Conservation (phyloP, 2,113 vertebrate genomes). For the Meriones unguiculatus region DNA sequence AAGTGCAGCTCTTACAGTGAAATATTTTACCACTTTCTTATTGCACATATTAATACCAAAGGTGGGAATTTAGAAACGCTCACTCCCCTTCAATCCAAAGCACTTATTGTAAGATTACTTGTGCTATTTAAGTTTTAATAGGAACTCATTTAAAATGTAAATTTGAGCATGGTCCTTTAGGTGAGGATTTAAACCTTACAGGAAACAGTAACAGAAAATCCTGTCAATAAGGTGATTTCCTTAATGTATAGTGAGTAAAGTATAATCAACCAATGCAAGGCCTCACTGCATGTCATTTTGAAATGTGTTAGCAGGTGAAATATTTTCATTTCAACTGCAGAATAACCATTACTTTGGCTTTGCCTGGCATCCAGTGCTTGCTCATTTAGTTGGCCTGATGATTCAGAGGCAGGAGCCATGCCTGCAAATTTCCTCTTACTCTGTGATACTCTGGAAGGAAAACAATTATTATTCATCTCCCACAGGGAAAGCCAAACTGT, state of each 20-base stretch:
- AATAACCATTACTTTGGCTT: slow-evolving; percentile 42
- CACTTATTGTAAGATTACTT: slow-evolving; percentile 7
- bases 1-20: background rate
- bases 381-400: slow-evolving; percentile 49
- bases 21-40: background rate
- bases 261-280: slow-evolving; percentile 1
- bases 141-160: slow-evolving; percentile 53
- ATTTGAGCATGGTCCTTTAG: slow-evolving; percentile 23
- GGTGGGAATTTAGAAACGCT: background rate
- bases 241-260: slow-evolving; percentile 28
- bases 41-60: background rate
- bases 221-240: background rate
- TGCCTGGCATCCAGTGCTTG: background rate
- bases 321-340: slow-evolving; percentile 60
- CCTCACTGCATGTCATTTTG: slow-evolving; percentile 43
- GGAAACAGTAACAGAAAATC: slow-evolving; percentile 43
- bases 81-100: background rate
- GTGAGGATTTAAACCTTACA: slow-evolving; percentile 19
- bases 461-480: slow-evolving; percentile 71
- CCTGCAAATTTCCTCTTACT: slow-evolving; percentile 65
- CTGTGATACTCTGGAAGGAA: slow-evolving; percentile 58
- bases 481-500: slow-evolving; percentile 43
- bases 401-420: slow-evolving; percentile 35
- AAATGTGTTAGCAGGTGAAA: slow-evolving; percentile 40
- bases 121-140: background rate